Conservation (phyloP, 2,888 invertebrate species). For the Ethmia dodecea region DNA sequence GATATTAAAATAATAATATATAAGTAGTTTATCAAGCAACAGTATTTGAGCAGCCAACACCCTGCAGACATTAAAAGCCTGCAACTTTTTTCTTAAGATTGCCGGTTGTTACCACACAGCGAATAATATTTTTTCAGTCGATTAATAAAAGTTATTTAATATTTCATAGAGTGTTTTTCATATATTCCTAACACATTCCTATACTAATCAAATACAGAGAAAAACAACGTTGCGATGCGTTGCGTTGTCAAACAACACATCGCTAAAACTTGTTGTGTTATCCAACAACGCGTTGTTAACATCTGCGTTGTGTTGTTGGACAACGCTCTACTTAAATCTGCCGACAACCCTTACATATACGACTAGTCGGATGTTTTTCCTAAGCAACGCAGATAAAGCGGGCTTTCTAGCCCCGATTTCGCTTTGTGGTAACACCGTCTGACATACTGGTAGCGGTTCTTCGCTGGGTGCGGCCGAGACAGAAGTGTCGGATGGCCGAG, state of each 20-base stretch:
- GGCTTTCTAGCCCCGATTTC: slow-evolving; percentile 40
- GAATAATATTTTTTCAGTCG: slow-evolving; percentile 26
- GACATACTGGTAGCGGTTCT: slow-evolving; percentile 72
- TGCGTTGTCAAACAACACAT: too few relatives aligned
- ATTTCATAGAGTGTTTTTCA: not conserved
- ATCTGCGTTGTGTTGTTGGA: too few relatives aligned
- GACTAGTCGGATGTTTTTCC: too few relatives aligned
- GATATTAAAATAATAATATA: slow-evolving; percentile 20
- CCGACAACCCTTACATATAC: too few relatives aligned
- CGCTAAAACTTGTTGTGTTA: too few relatives aligned
- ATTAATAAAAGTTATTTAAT: not conserved
- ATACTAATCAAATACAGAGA: too few relatives aligned
- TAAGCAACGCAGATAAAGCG: too few relatives aligned
- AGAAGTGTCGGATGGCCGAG: slow-evolving; percentile 68
- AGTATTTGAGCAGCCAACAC: slow-evolving; percentile 66
- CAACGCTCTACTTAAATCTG: too few relatives aligned
- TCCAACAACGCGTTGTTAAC: too few relatives aligned
- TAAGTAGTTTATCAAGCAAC: slow-evolving; percentile 28
- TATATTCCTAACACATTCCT: too few relatives aligned
- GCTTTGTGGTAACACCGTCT: slow-evolving; percentile 61
- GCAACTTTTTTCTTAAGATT: slow-evolving; percentile 27
- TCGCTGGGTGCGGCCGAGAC: slow-evolving; percentile 71
- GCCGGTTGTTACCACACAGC: slow-evolving; percentile 62
- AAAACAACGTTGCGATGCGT: too few relatives aligned
- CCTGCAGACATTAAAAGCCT: slow-evolving; percentile 75